phyloP scores from a whole-genome alignment of 2,797 vertebrate genomes.

The Syncerus caffer region DNA sequence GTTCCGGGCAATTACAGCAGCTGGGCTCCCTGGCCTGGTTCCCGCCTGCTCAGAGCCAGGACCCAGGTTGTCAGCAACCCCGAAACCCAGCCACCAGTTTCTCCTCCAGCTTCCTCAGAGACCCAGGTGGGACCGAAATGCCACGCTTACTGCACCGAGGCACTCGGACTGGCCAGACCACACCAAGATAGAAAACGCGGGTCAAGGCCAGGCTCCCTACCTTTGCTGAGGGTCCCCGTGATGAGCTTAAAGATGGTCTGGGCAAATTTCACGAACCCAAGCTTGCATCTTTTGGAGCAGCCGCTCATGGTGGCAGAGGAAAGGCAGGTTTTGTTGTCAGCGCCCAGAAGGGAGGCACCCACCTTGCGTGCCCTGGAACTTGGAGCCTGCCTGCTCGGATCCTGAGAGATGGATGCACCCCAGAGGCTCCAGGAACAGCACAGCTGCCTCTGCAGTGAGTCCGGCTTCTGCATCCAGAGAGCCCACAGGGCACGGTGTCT shows the following conservation, averaged over 20 bases:
- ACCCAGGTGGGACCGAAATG: not conserved
- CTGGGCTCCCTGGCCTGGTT: constrained; percentile 27
- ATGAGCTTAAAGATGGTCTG: constrained; percentile 90
- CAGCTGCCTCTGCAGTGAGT: constrained; percentile 47
- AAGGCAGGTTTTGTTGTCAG: constrained; percentile 37
- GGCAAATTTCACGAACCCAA: constrained; percentile 91
- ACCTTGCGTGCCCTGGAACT: constrained; percentile 16
- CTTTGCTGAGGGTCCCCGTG: constrained; percentile 93
- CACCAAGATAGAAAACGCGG: not conserved
- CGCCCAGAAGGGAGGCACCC: not conserved
- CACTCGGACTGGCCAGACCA: not conserved
- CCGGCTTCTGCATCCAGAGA: constrained; percentile 11
- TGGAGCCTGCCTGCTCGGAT: not conserved
- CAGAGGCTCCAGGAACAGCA: not conserved
- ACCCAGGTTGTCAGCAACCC: constrained; percentile 51
- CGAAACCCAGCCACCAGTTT: not conserved
- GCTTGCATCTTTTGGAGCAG: constrained; percentile 92
- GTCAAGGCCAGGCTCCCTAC: constrained; percentile 79
- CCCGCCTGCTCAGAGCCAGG: not conserved
- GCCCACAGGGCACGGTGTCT: not conserved
- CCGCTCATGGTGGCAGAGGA: constrained; percentile 85
- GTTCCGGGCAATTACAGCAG: constrained; percentile 63
- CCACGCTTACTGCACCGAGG: not conserved
- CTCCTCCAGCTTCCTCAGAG: not conserved
- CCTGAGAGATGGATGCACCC: constrained; percentile 8